A percentile compares a stretch with the other conserved stretches of the same genome.
phyloP scores from a whole-genome alignment of 2,888 invertebrate species.

The Bellardia pandia region DNA sequence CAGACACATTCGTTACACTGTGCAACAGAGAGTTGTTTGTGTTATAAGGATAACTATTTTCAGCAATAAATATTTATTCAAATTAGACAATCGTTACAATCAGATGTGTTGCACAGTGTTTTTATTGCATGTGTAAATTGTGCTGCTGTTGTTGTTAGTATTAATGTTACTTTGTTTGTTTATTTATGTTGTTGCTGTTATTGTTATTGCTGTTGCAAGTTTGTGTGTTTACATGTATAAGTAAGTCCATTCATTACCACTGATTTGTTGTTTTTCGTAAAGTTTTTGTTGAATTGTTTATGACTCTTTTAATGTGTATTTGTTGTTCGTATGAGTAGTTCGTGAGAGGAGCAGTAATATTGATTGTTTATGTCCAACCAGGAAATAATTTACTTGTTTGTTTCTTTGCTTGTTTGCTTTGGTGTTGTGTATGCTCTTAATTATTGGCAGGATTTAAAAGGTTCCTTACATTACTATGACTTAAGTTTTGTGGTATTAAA shows the following conservation, averaged over 20 bases:
- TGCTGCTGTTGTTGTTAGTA: constrained; percentile 50
- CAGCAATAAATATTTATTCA: too few species aligned
- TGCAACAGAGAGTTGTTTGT: too few species aligned
- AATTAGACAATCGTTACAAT: too few species aligned
- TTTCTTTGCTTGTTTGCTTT: background rate
- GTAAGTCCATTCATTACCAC: constrained; percentile 64
- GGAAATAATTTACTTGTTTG: constrained; percentile 41
- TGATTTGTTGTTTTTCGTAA: constrained; percentile 68
- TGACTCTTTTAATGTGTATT: constrained; percentile 42
- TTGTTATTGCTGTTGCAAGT: constrained; percentile 10
- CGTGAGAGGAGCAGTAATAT: constrained; percentile 1
- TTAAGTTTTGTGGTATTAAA: too few species aligned
- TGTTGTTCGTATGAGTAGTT: constrained; percentile 6
- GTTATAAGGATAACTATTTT: too few species aligned
- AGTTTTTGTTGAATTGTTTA: constrained; percentile 62
- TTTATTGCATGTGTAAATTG: constrained; percentile 2
- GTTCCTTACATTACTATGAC: too few species aligned
- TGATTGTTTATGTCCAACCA: constrained; percentile 36
- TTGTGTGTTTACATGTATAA: constrained; percentile 37
- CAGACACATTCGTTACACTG: background rate
- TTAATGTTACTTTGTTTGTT: constrained; percentile 51
- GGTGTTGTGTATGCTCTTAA: background rate
- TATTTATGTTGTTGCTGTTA: constrained; percentile 7
- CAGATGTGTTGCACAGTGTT: background rate
- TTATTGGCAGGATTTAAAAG: background rate